Evolutionary conservation across 2,888 invertebrate species (phyloP).

Genomic region (Dynastes hyllus): DNA sequence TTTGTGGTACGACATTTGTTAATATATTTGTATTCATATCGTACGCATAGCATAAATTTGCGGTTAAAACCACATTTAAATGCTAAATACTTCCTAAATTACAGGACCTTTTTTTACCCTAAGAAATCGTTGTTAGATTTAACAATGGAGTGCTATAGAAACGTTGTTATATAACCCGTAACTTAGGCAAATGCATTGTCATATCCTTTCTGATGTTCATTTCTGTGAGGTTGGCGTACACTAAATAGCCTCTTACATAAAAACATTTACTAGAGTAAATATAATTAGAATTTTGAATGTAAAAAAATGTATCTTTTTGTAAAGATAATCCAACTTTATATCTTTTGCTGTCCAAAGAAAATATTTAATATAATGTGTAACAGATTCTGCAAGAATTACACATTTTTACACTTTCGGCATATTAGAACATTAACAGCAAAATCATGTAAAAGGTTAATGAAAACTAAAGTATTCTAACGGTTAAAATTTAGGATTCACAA

Average conservation of each 20-base stretch:
- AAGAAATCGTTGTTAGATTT: slow-evolving; percentile 1
- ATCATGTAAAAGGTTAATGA: no score
- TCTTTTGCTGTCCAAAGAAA: no score
- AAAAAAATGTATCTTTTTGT: no score
- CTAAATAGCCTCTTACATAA: neutral
- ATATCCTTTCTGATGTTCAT: neutral
- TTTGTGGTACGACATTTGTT: neutral
- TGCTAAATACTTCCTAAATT: slow-evolving; percentile 34
- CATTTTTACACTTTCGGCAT: no score
- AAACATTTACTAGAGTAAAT: neutral
- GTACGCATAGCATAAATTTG: slow-evolving; percentile 16
- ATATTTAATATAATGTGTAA: no score
- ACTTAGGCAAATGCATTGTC: slow-evolving; percentile 16
- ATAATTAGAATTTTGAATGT: no score
- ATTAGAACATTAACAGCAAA: no score
- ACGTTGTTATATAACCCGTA: neutral
- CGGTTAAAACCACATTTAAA: slow-evolving; percentile 27
- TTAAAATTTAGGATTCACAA: no score
- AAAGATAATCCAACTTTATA: no score
- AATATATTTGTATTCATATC: slow-evolving; percentile 30
- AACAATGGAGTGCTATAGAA: slow-evolving; percentile 6
- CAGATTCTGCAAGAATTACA: no score
- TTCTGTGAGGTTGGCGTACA: neutral
- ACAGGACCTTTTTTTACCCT: slow-evolving; percentile 17
- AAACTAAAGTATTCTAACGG: no score